Conservation (phyloP, 2,888 invertebrate genomes). For the Yponomeuta cagnagella region DNA sequence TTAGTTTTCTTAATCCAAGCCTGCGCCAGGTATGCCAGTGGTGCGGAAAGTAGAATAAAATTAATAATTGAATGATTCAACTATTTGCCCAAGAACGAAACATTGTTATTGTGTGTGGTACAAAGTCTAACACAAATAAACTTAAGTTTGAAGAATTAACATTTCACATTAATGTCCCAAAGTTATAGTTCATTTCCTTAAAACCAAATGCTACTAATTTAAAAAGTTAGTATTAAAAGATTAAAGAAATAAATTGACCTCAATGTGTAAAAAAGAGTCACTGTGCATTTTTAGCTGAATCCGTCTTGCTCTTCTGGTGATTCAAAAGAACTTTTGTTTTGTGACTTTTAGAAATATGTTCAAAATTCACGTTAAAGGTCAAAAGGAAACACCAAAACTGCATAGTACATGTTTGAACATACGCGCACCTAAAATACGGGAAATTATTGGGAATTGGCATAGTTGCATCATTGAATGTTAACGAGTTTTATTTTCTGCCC, state of each 20-base stretch:
- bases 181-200: conserved; percentile 24
- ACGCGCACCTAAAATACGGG: conserved; percentile 22
- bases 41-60: conserved; percentile 61
- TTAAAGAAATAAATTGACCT: no score
- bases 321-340: no score
- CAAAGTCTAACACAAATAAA: conserved; percentile 23
- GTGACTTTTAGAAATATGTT: no score
- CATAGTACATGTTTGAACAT: background rate
- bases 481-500: conserved; percentile 67
- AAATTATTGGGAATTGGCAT: conserved; percentile 34
- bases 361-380: background rate
- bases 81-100: conserved; percentile 40
- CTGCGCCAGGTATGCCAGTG: conserved; percentile 58
- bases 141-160: conserved; percentile 26
- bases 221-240: background rate
- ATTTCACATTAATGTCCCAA: conserved; percentile 30
- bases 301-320: no score
- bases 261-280: no score
- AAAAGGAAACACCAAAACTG: no score
- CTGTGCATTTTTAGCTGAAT: no score
- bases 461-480: conserved; percentile 75
- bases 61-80: conserved; percentile 66
- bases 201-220: conserved; percentile 9
- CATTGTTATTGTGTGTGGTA: conserved; percentile 14
- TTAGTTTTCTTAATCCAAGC: conserved; percentile 40